These are phyloP conservation scores for Melanogrammus aeglefinus DNA, from an alignment of 2,797 vertebrate genomes.

Conservation along the genomic window DNA sequence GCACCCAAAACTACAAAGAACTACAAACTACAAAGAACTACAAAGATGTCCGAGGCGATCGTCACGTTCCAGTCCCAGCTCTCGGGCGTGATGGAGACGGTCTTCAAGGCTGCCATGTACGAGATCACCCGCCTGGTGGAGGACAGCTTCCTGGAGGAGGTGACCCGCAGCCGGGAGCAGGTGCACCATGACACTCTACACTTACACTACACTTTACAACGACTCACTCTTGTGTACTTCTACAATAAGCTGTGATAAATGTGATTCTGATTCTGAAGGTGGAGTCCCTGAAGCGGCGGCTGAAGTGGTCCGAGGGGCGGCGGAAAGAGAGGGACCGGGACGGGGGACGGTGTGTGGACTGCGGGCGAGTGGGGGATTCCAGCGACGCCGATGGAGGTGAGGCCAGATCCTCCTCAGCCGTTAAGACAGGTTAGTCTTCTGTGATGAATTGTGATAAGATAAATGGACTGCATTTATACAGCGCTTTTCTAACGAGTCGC, in stretches of 20 bases:
- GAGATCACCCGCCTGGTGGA: conserved; percentile 78
- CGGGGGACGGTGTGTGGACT: conserved; percentile 54
- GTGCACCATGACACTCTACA: conserved; percentile 27
- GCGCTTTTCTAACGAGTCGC: no score
- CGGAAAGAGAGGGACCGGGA: conserved; percentile 53
- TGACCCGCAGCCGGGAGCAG: conserved; percentile 71
- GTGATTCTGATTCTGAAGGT: no score
- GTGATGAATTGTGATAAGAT: not conserved
- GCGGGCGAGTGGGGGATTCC: conserved; percentile 47
- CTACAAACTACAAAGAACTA: no score
- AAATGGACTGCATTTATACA: not conserved
- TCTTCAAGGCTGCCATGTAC: conserved; percentile 79
- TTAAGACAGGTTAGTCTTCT: conserved; percentile 49
- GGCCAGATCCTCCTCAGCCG: conserved; percentile 10
- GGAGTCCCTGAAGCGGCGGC: conserved; percentile 68
- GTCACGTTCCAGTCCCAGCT: conserved; percentile 76
- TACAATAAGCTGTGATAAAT: no score
- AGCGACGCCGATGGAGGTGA: conserved; percentile 23
- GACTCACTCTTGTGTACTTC: no score
- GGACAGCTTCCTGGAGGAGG: conserved; percentile 75
- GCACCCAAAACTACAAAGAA: not conserved
- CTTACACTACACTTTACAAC: no score
- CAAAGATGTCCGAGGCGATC: conserved; percentile 66
- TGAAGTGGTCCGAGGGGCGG: conserved; percentile 69
- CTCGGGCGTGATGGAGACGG: conserved; percentile 78